Evolutionary conservation across 2,797 vertebrate genomes (phyloP).

Genomic region (Malacoraja senta): DNA sequence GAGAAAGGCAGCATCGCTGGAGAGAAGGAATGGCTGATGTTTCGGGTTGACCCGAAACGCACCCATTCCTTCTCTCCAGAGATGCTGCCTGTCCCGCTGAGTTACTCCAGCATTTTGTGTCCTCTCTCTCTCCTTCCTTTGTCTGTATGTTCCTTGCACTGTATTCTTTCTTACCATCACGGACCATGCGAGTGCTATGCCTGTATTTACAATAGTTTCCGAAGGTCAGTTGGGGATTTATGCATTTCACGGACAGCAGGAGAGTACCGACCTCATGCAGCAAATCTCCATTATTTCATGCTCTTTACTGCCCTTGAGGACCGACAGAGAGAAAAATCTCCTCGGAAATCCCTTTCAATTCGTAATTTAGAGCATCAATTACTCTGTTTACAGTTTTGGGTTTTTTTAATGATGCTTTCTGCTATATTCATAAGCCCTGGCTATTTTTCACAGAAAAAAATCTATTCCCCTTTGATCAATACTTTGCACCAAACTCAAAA

Average conservation of each 20-base stretch:
- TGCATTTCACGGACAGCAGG: neutral
- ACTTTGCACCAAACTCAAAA: neutral
- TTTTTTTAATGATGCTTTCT: neutral
- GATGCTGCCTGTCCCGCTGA: too few relatives aligned
- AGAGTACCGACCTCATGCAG: neutral
- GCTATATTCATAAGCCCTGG: neutral
- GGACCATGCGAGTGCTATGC: neutral
- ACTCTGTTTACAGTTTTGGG: neutral
- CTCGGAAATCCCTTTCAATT: neutral
- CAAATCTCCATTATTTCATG: neutral
- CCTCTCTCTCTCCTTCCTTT: too few relatives aligned
- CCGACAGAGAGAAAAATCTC: neutral
- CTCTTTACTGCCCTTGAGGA: neutral
- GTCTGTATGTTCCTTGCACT: neutral
- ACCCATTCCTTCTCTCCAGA: too few relatives aligned
- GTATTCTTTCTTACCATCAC: too few relatives aligned
- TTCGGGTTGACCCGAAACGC: too few relatives aligned
- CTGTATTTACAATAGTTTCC: neutral
- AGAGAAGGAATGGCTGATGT: too few relatives aligned
- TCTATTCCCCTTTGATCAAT: slow-evolving; percentile 15
- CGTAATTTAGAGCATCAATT: neutral
- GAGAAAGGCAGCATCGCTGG: too few relatives aligned
- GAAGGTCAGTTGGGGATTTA: neutral
- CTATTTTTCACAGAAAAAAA: neutral
- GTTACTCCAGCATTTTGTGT: too few relatives aligned